A percentile compares a stretch with the other conserved stretches of the same genome.
Conservation (phyloP, 92 coral and sea anemone genomes). For the Zoanthus gigantus region DNA sequence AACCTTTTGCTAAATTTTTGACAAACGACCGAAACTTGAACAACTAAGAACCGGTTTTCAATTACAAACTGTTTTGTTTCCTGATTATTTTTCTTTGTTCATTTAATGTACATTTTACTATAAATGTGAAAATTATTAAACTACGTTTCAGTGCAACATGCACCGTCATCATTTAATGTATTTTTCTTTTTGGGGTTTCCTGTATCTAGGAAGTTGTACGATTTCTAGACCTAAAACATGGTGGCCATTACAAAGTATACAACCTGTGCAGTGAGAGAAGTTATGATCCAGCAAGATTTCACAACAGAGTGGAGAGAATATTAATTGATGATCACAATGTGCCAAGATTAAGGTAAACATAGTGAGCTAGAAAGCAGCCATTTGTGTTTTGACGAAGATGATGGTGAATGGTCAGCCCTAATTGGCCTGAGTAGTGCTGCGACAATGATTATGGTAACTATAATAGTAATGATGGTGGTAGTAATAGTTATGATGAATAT, state of each 20-base stretch:
- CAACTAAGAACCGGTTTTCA: background rate
- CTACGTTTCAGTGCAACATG: no score
- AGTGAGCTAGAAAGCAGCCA: background rate
- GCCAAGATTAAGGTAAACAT: slow-evolving; percentile 63
- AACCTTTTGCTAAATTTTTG: background rate
- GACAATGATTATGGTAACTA: no score
- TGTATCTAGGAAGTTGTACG: slow-evolving; percentile 90
- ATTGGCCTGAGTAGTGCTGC: no score
- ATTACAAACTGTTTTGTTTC: no score
- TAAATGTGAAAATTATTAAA: no score
- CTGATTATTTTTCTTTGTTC: no score
- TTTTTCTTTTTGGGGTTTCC: no score
- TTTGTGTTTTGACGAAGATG: background rate
- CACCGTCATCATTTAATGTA: no score
- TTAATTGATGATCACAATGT: slow-evolving; percentile 97
- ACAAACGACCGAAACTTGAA: background rate
- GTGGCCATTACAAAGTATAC: slow-evolving; percentile 93
- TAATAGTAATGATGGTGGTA: no score
- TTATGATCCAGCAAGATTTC: slow-evolving; percentile 92
- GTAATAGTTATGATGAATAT: no score
- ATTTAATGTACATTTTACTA: no score
- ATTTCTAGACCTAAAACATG: slow-evolving; percentile 94
- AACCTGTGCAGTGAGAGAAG: slow-evolving; percentile 98
- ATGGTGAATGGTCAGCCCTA: no score
- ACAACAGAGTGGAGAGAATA: slow-evolving; percentile 93